These are phyloP conservation scores for Bellardia pandia DNA, from an alignment of 2,888 invertebrate species.

Conservation along the genomic window DNA sequence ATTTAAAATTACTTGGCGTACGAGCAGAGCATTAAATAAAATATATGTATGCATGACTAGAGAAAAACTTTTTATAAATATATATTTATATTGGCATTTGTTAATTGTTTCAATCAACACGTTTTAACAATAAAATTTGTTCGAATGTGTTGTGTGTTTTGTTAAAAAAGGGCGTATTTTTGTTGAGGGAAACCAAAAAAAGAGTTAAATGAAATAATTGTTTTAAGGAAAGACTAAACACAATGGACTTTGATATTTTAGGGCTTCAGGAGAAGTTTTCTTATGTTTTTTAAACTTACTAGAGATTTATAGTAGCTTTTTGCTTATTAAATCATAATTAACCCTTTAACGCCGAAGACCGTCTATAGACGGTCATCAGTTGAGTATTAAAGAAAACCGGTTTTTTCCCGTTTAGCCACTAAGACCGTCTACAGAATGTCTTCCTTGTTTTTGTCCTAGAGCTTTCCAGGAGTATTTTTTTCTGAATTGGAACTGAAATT, in stretches of 20 bases:
- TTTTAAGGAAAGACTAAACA: not conserved
- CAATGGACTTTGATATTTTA: not conserved
- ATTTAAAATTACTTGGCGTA: slow-evolving; percentile 49
- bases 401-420: too few species aligned
- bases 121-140: slow-evolving; percentile 72
- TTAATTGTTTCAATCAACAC: slow-evolving; percentile 82
- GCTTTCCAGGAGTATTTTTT: too few species aligned
- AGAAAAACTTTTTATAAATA: slow-evolving; percentile 25
- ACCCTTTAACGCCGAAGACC: too few species aligned
- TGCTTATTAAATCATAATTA: too few species aligned
- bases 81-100: slow-evolving; percentile 65
- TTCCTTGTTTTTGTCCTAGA: too few species aligned
- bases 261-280: not conserved
- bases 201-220: not conserved
- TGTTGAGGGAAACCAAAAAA: not conserved
- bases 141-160: slow-evolving; percentile 12
- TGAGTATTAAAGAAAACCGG: too few species aligned
- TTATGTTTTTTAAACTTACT: too few species aligned
- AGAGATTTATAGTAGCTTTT: too few species aligned
- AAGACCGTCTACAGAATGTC: too few species aligned
- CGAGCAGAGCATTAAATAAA: slow-evolving; percentile 18
- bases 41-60: not conserved
- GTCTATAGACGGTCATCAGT: too few species aligned
- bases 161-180: not conserved
- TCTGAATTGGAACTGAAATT: too few species aligned